Conservation (phyloP, 35 echinoderm and acorn worm genomes). For the Acanthaster planci region DNA sequence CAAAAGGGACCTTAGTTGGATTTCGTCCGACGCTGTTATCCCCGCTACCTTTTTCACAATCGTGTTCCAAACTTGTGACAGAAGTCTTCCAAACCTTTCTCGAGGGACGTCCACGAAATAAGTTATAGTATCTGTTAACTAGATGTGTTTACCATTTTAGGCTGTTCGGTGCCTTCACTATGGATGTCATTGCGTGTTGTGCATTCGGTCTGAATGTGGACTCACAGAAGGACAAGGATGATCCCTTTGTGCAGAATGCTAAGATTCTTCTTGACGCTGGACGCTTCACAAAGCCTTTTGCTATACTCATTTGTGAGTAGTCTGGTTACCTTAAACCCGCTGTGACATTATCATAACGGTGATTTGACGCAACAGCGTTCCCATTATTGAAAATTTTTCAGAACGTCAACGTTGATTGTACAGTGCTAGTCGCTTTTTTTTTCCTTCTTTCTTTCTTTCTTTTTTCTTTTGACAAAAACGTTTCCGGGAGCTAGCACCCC, state of each 20-base stretch:
- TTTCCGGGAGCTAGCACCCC: too few species aligned
- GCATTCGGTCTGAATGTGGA: constrained; percentile 77
- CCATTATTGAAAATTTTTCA: background rate
- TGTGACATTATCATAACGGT: background rate
- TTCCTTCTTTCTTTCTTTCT: too few species aligned
- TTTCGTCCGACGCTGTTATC: too few species aligned
- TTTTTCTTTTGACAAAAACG: too few species aligned
- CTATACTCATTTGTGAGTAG: constrained; percentile 17
- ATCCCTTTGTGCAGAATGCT: constrained; percentile 75
- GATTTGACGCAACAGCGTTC: too few species aligned
- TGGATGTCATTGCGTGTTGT: constrained; percentile 69
- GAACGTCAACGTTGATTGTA: background rate
- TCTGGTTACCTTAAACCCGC: background rate
- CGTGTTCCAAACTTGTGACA: too few species aligned
- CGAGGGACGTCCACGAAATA: too few species aligned
- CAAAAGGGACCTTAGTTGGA: too few species aligned
- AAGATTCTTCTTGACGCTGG: constrained; percentile 31
- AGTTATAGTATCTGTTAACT: too few species aligned
- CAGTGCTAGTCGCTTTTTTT: too few species aligned
- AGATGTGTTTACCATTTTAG: constrained; percentile 31
- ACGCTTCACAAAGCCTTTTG: background rate
- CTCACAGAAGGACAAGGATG: constrained; percentile 70
- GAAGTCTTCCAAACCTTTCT: too few species aligned
- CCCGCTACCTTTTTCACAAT: too few species aligned
- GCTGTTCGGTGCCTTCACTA: constrained; percentile 67